Conservation (phyloP, 2,888 invertebrate species). For the Lepetodrilus schrolli region DNA sequence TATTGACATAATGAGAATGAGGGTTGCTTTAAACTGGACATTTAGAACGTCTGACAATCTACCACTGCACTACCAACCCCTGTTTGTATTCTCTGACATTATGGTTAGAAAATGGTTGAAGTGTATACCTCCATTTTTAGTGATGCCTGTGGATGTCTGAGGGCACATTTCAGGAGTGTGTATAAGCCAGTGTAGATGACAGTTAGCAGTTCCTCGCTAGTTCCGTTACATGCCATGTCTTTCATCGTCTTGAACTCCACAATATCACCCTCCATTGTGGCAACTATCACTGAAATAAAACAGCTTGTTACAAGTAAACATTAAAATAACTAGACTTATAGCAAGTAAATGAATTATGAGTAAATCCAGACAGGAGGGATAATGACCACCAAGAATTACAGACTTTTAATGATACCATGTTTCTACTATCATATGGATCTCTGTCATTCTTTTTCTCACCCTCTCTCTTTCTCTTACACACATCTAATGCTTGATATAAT, state of each 20-base stretch:
- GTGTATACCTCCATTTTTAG: slow-evolving; percentile 69
- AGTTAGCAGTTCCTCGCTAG: slow-evolving; percentile 60
- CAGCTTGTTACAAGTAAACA: not conserved
- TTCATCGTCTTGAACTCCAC: slow-evolving; percentile 53
- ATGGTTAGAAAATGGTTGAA: too few relatives aligned
- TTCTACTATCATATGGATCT: not conserved
- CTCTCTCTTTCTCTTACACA: too few relatives aligned
- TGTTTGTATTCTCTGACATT: too few relatives aligned
- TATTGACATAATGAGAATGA: too few relatives aligned
- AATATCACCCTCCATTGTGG: slow-evolving; percentile 58
- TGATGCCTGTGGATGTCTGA: slow-evolving; percentile 57
- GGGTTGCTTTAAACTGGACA: too few relatives aligned
- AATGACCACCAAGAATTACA: too few relatives aligned
- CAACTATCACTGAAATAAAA: slow-evolving; percentile 57
- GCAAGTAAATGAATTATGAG: too few relatives aligned
- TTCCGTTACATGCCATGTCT: slow-evolving; percentile 50
- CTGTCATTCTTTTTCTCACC: not conserved
- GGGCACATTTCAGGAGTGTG: slow-evolving; percentile 59
- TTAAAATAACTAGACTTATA: not conserved
- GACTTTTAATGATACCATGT: not conserved
- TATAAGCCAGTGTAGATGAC: slow-evolving; percentile 63
- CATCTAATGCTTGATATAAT: too few relatives aligned
- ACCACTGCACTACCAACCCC: too few relatives aligned
- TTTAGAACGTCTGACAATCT: too few relatives aligned
- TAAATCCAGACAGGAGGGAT: too few relatives aligned